These are phyloP conservation scores for Muntiacus reevesi DNA, from an alignment of 2,113 vertebrate genomes.

Conservation along the genomic window DNA sequence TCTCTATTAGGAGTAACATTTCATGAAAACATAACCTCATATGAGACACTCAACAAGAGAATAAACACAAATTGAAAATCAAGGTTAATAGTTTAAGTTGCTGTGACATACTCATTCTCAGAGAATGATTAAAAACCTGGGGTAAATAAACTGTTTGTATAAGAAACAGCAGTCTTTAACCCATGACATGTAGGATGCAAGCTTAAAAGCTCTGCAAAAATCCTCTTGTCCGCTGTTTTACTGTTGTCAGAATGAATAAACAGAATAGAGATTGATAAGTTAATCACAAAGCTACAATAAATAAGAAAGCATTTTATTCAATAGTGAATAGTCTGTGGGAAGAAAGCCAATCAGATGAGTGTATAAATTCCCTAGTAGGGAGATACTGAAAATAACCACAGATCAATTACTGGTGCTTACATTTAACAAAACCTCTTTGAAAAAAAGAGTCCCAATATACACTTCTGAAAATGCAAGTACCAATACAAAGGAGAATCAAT, in stretches of 20 bases:
- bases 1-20: neutral
- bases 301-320: neutral
- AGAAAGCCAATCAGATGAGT: neutral
- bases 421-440: neutral
- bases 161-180: neutral
- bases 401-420: neutral
- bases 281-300: neutral
- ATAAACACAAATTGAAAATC: neutral
- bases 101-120: neutral
- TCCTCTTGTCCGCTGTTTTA: neutral
- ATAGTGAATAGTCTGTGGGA: neutral
- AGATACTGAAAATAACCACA: neutral
- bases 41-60: neutral
- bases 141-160: neutral
- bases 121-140: neutral
- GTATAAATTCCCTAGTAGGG: neutral
- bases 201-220: neutral
- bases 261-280: neutral
- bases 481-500: neutral
- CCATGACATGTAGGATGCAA: neutral
- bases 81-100: neutral
- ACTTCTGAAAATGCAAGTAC: neutral
- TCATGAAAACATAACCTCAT: neutral
- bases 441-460: neutral
- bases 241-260: neutral